These are phyloP conservation scores for Agelastica alni DNA, from an alignment of 2,888 invertebrate species.

Conservation along the genomic window DNA sequence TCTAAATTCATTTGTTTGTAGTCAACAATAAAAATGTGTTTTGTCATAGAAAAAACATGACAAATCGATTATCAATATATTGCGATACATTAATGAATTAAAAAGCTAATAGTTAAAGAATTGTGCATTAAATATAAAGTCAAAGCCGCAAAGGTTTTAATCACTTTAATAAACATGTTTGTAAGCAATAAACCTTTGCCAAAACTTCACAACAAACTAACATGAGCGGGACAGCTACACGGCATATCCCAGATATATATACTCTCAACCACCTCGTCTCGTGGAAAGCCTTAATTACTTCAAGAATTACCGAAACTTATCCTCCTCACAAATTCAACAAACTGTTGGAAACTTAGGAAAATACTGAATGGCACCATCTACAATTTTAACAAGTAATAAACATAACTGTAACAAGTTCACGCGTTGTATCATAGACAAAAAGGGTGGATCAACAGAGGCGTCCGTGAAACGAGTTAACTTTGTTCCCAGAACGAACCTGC, in stretches of 20 bases:
- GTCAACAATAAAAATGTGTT: too few species aligned
- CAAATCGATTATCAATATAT: too few species aligned
- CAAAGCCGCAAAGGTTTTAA: neutral
- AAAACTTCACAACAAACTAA: conserved; percentile 15
- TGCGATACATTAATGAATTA: too few species aligned
- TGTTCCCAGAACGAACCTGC: neutral
- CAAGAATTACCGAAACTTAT: conserved; percentile 28
- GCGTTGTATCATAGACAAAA: conserved; percentile 14
- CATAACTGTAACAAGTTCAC: conserved; percentile 27
- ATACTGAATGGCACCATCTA: conserved; percentile 26
- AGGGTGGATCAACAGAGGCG: neutral
- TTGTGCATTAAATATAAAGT: too few species aligned
- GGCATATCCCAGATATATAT: conserved; percentile 13
- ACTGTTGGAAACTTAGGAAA: conserved; percentile 25
- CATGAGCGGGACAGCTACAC: conserved; percentile 14
- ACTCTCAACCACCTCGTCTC: conserved; percentile 14
- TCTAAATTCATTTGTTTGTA: too few species aligned
- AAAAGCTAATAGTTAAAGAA: too few species aligned
- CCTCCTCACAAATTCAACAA: conserved; percentile 21
- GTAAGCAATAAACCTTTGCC: conserved; percentile 9
- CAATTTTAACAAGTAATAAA: conserved; percentile 28
- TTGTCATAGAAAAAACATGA: too few species aligned
- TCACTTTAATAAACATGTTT: conserved; percentile 11
- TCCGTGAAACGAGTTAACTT: conserved; percentile 5
- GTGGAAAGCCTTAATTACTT: conserved; percentile 30